Base-by-base conservation (phyloP, 2,113 vertebrate genomes). In the Lonchura striata region DNA sequence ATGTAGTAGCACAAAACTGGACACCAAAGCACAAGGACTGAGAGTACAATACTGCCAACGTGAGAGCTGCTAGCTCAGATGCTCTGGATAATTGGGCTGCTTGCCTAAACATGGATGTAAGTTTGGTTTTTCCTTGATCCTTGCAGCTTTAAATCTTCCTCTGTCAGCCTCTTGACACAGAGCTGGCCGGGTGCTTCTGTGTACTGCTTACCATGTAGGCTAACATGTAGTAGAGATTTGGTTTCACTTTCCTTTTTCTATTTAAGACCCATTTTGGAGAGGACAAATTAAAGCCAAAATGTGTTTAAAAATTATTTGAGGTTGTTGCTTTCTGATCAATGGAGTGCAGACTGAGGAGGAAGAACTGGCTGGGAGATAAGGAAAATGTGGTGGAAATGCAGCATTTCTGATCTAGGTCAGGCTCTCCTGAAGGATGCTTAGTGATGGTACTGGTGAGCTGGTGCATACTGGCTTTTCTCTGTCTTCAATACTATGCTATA, bases 31-130 rank as follows among this genome's bases (percentile, higher is more conserved):
- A 8, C 0, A 8, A 65, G 66, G 57, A 39, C 25, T 65, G 64
- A 41, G 69, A 52, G 8, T 22, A 6, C 53, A 35, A 6, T 25
- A 2, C 54, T 59, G 53, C 23, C 61, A 47, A 2, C 0, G 0
- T 1, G 7, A 64, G 54, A 65, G 28, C 85, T 80, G 79, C 75
- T 86, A 54, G 71, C 42, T 86, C 61, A 71, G 71, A 54, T 74
- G 23, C 46, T 77, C 35, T 21, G 79, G 37, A 37, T 90, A 64
- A 63, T 20, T 2, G 1, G 35, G 24, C 60, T 92, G 11, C 63
- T 90, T 88, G 61, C 76, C 69, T 71, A 41, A 64, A 84, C 65
- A 46, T 41, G 19, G 16, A 10, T 89, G 11, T 15, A 22, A 64
- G 21, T 11, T 6, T 56, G n/a, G 6, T 4, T 90, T 95, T 79